phyloP scores from a whole-genome alignment of 1,140 invertebrate species.

The Pogonomyrmex barbatus region DNA sequence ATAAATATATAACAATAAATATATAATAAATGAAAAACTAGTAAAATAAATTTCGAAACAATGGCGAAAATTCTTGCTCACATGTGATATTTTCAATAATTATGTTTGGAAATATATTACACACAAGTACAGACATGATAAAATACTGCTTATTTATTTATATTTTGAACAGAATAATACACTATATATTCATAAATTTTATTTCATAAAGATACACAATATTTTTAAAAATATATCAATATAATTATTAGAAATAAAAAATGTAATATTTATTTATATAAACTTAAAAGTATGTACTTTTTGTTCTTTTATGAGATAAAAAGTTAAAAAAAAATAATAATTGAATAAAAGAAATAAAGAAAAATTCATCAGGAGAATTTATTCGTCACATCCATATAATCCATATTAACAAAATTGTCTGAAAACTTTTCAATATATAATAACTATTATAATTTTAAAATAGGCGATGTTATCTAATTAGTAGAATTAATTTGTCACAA shows the following conservation, averaged over 20 bases:
- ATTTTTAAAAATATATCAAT: conserved; percentile 3
- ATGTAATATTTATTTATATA: background rate
- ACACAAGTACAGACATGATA: background rate
- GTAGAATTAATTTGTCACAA: background rate
- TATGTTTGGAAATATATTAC: background rate
- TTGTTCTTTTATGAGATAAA: background rate
- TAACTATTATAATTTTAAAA: conserved; percentile 6
- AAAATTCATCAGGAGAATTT: background rate
- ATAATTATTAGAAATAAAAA: background rate
- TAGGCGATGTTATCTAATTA: background rate
- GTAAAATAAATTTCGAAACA: background rate
- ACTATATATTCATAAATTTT: background rate
- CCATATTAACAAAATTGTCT: background rate
- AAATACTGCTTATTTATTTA: conserved; percentile 22
- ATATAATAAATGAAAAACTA: background rate
- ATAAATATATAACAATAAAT: background rate
- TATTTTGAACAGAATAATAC: conserved; percentile 9
- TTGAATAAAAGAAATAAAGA: background rate
- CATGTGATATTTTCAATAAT: conserved; percentile 2
- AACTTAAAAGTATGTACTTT: background rate
- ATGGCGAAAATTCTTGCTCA: conserved; percentile 21
- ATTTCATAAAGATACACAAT: conserved; percentile 1
- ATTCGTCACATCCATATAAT: background rate
- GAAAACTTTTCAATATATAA: background rate
- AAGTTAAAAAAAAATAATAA: too few relatives aligned